Percentiles rank a stretch among this genome's conserved stretches.
Conservation (phyloP, 1,140 invertebrate genomes). For the Brachionus angularis region DNA sequence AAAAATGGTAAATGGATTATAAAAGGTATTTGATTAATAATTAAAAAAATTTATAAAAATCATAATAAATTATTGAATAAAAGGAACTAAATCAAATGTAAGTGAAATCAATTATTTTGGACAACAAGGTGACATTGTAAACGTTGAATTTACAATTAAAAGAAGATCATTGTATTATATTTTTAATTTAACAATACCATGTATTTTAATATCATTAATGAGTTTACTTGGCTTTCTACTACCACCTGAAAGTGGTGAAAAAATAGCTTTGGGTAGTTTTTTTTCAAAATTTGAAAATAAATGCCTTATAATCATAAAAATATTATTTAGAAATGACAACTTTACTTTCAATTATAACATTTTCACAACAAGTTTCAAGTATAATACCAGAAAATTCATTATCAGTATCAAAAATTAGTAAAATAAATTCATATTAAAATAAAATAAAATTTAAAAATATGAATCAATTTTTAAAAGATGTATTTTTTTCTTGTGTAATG, state of each 20-base stretch:
- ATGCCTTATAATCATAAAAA: too few species aligned
- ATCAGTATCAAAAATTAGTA: constrained; percentile 91
- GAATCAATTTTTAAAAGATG: too few species aligned
- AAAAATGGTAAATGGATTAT: constrained; percentile 58
- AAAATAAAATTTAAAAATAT: too few species aligned
- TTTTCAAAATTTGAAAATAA: too few species aligned
- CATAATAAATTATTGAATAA: too few species aligned
- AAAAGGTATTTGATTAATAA: constrained; percentile 74
- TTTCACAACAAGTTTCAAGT: constrained; percentile 62
- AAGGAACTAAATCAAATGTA: too few species aligned
- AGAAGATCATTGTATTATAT: constrained; percentile 57
- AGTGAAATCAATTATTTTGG: background rate
- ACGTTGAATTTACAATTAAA: constrained; percentile 52
- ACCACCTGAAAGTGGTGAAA: constrained; percentile 76
- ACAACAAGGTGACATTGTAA: constrained; percentile 55
- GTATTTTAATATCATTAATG: constrained; percentile 55
- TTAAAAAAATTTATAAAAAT: too few species aligned
- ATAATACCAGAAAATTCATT: constrained; percentile 95
- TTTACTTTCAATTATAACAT: constrained; percentile 57
- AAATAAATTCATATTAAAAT: too few species aligned
- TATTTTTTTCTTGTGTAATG: constrained; percentile 99
- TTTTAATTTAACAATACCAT: constrained; percentile 57
- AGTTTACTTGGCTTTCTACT: constrained; percentile 58
- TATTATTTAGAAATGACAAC: constrained; percentile 72
- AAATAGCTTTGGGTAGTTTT: too few species aligned